Conservation (phyloP, 2,113 vertebrate species). For the Tychaedon coryphoeus region DNA sequence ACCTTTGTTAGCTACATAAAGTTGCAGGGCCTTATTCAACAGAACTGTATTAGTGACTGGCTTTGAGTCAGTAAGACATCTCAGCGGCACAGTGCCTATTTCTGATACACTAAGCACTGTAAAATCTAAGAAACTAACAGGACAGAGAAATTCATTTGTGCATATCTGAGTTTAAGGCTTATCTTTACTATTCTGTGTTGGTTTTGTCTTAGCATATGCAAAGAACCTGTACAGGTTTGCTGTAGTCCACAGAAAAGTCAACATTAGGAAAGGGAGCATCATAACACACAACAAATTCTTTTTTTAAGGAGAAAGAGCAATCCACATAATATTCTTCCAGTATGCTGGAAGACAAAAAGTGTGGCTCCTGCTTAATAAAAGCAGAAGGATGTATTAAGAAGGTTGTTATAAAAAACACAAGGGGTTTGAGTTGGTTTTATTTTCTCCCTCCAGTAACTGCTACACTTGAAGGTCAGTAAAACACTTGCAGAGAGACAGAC, state of each 20-base stretch:
- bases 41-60: background rate
- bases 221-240: background rate
- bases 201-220: background rate
- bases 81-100: background rate
- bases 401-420: background rate
- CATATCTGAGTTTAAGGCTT: background rate
- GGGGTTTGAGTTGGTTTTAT: background rate
- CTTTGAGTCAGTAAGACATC: background rate
- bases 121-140: background rate
- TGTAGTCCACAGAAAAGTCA: background rate
- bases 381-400: background rate
- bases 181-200: background rate
- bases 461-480: background rate
- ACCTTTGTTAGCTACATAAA: background rate
- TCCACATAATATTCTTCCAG: background rate
- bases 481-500: background rate
- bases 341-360: background rate
- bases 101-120: background rate
- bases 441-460: background rate
- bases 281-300: rapidly evolving
- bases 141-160: background rate
- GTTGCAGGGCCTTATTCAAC: background rate
- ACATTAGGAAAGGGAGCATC: background rate
- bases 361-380: background rate
- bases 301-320: background rate